These are phyloP conservation scores for Gnathonemus echidnorhynchus DNA, from an alignment of 2,113 vertebrate genomes.

Conservation along the genomic window DNA sequence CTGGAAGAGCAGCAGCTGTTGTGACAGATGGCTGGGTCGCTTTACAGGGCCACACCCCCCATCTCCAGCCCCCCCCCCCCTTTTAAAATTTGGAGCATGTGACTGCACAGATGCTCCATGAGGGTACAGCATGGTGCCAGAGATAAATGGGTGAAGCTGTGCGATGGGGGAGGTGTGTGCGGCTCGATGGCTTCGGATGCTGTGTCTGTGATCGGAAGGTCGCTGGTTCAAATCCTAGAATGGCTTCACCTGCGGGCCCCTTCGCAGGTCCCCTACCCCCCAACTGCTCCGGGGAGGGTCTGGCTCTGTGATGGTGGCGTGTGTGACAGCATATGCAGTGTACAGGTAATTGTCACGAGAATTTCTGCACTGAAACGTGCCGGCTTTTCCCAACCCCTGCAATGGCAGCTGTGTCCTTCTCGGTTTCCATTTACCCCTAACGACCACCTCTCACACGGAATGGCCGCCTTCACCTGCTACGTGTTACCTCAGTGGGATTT, in stretches of 20 bases:
- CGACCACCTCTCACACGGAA: neutral
- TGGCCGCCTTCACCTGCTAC: slow-evolving; percentile 10
- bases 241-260: neutral
- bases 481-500: slow-evolving; percentile 36
- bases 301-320: neutral
- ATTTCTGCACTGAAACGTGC: neutral
- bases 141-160: neutral
- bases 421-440: neutral
- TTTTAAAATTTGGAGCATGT: slow-evolving; percentile 13
- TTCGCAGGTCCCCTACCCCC: neutral
- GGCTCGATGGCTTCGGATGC: neutral
- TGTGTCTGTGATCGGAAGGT: neutral
- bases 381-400: slow-evolving; percentile 7
- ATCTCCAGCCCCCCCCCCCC: slow-evolving; percentile 18
- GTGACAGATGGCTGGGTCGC: neutral
- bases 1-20: neutral
- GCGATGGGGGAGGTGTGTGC: neutral
- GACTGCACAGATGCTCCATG: neutral
- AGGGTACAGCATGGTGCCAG: neutral
- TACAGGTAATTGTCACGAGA: neutral
- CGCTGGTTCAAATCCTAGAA: neutral
- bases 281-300: neutral
- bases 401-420: neutral
- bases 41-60: neutral
- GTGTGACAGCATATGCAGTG: neutral